phyloP scores from a whole-genome alignment of 2,888 invertebrate species.

The Unio pictorum region DNA sequence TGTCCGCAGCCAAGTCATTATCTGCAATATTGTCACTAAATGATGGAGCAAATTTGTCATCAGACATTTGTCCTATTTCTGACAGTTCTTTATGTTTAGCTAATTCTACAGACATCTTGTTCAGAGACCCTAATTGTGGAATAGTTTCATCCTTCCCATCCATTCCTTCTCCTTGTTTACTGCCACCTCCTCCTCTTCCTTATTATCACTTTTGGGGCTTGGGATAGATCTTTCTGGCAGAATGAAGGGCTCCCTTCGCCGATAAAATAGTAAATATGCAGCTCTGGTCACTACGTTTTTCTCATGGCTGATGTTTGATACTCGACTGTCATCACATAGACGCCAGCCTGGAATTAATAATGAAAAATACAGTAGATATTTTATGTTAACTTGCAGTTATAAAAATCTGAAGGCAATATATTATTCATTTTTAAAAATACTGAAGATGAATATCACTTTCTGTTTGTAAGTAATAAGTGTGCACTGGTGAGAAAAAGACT shows the following conservation, averaged over 20 bases:
- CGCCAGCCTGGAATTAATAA: constrained; percentile 51
- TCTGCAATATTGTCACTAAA: not conserved
- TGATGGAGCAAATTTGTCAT: not conserved
- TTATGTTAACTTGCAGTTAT: too few species aligned
- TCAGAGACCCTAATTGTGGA: too few species aligned
- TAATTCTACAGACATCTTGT: too few species aligned
- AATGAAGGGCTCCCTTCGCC: constrained; percentile 49
- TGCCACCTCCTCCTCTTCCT: constrained; percentile 13
- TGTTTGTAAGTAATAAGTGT: too few species aligned
- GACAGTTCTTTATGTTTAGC: too few species aligned
- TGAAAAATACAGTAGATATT: not conserved
- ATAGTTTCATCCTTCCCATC: constrained; percentile 3
- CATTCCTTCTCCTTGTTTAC: constrained; percentile 9
- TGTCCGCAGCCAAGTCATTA: not conserved
- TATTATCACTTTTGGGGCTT: constrained; percentile 6
- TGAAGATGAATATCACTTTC: too few species aligned
- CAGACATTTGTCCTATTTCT: too few species aligned
- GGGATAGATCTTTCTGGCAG: constrained; percentile 14
- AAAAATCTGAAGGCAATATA: too few species aligned
- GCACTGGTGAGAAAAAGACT: too few species aligned
- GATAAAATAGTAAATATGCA: constrained; percentile 74
- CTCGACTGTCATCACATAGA: constrained; percentile 64
- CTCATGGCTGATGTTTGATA: constrained; percentile 50
- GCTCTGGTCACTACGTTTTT: constrained; percentile 66
- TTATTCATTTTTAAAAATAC: too few species aligned